Conservation (phyloP, 1,140 invertebrate genomes). For the Bombus pyrosoma region DNA sequence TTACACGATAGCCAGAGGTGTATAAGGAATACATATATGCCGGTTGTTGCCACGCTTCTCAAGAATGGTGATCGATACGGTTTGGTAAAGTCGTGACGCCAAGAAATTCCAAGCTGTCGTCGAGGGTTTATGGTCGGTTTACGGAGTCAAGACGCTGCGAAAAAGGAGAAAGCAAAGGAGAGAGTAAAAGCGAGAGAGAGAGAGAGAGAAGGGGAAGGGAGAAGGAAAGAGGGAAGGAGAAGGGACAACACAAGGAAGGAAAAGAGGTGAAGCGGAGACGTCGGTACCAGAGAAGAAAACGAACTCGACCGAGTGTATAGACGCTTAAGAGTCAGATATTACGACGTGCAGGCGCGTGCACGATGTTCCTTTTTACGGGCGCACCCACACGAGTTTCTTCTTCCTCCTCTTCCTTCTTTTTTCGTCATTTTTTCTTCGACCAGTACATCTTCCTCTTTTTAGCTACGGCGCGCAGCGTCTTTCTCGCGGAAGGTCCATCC, state of each 20-base stretch:
- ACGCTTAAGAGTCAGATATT: slow-evolving; percentile 67
- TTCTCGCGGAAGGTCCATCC: slow-evolving; percentile 58
- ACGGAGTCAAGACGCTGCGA: slow-evolving; percentile 49
- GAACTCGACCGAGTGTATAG: slow-evolving; percentile 50
- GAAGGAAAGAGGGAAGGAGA: neutral
- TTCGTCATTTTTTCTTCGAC: neutral
- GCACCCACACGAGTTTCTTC: slow-evolving; percentile 59
- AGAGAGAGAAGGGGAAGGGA: neutral
- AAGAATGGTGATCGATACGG: slow-evolving; percentile 62
- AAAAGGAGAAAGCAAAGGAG: slow-evolving; percentile 21
- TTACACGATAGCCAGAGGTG: slow-evolving; percentile 10
- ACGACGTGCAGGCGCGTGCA: slow-evolving; percentile 68
- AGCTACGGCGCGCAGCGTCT: neutral
- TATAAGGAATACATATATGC: slow-evolving; percentile 31
- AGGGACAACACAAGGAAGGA: neutral
- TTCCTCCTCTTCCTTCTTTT: neutral
- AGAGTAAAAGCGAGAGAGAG: neutral
- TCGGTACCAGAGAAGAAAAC: slow-evolving; percentile 51
- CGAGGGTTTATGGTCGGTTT: slow-evolving; percentile 63
- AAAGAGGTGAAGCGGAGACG: neutral
- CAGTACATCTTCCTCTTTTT: slow-evolving; percentile 14
- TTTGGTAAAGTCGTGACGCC: slow-evolving; percentile 61
- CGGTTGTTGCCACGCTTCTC: slow-evolving; percentile 24
- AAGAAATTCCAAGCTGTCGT: slow-evolving; percentile 60
- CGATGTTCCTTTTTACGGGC: slow-evolving; percentile 73